Evolutionary conservation across 2,888 invertebrate genomes (phyloP), one percentile per base, ranked within the genome.

Genomic region (Ormyrus labotus): DNA sequence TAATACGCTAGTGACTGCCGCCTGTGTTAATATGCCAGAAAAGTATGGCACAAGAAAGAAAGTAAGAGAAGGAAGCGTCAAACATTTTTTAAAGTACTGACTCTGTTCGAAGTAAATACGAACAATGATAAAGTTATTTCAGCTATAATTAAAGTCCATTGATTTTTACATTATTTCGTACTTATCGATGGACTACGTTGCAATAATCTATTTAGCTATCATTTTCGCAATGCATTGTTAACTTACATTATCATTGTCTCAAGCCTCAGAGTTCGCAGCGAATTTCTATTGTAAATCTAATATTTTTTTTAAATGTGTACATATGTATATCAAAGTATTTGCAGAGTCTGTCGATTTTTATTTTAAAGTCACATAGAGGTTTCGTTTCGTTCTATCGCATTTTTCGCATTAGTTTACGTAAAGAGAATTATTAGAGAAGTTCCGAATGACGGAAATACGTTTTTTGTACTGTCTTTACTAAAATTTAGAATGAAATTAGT

Each of bases 301-400:
- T 65, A 70, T 60, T 19, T 75, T 70, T 68, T 73, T 60, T 34
- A 63, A 75, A 67, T 53, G 9, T 80, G 80, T 80, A 80, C 51
- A 80, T 71, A 80, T 80, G 75, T 76, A 80, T 55, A 80, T 76
- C 48, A 53, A 50, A 57, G 13, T 77, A 67, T 65, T 75, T 61
- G 53, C 64, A 61, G 19, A 70, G 61, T 58, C 45, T 55, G 11
- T 63, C 50, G 53, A 65, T 67, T 51, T 65, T 71, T 5, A 65
- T 57, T 78, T 73, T 47, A 34, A 60, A 57, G 55, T 50, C 10
- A 5, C 69, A 2, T 67, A 67, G 34, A 71, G 13, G 48, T 61
- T 78, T 58, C 45, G 5, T 63, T 61, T 71, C 53, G 0, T 6
- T 63, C 47, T 64, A 68, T 58, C 47, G 3, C 68, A 34, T 47